phyloP scores from a whole-genome alignment of 2,797 vertebrate species.

The Melopsittacus undulatus region DNA sequence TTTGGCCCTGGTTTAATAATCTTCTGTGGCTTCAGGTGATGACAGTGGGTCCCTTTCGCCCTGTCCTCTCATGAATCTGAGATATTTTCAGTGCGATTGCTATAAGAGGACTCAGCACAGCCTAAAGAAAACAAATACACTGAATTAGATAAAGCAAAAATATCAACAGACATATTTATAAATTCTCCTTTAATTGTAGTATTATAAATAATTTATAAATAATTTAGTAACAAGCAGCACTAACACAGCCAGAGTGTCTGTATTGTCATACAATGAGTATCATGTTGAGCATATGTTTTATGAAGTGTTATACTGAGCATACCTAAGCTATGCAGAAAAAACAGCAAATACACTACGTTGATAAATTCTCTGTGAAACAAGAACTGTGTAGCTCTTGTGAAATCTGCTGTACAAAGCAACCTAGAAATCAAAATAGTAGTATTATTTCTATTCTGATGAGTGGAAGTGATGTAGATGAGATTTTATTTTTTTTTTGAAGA shows the following conservation, averaged over 20 bases:
- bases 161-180: neutral
- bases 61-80: conserved; percentile 94
- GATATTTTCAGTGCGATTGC: conserved; percentile 98
- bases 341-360: neutral
- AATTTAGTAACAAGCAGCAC: neutral
- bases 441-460: neutral
- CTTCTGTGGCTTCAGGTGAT: conserved; percentile 87
- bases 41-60: conserved; percentile 91
- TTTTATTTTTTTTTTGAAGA: neutral
- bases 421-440: neutral
- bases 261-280: neutral
- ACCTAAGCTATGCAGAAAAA: neutral
- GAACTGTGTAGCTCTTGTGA: neutral
- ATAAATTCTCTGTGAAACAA: neutral
- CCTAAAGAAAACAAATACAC: conserved; percentile 76
- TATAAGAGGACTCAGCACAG: conserved; percentile 95
- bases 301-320: neutral
- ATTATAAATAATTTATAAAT: neutral
- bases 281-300: neutral
- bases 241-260: neutral
- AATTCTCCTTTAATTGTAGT: neutral
- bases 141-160: neutral
- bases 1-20: conserved; percentile 74
- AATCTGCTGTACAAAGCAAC: neutral
- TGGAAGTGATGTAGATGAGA: neutral